phyloP scores from a whole-genome alignment of 2,888 invertebrate species.

The Brassicogethes aeneus region DNA sequence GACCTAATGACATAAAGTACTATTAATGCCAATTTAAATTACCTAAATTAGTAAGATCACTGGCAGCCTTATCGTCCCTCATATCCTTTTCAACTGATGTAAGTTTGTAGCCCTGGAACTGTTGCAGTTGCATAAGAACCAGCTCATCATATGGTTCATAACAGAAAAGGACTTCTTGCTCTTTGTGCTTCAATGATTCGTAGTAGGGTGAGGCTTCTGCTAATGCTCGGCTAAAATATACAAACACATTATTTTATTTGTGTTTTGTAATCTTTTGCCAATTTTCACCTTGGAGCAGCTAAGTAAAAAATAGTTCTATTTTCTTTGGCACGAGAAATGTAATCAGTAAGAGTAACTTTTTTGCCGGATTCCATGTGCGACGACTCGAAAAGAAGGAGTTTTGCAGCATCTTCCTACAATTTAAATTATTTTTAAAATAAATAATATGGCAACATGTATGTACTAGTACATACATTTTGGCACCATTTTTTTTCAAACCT shows the following conservation, averaged over 20 bases:
- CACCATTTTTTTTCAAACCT: no score
- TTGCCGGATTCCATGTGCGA: slow-evolving; percentile 64
- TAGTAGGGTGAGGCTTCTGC: slow-evolving; percentile 94
- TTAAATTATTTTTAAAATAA: no score
- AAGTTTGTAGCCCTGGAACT: slow-evolving; percentile 67
- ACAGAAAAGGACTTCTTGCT: slow-evolving; percentile 89
- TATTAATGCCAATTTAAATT: no score
- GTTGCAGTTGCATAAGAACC: slow-evolving; percentile 79
- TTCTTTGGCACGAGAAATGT: slow-evolving; percentile 58
- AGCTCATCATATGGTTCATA: slow-evolving; percentile 97
- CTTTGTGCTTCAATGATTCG: slow-evolving; percentile 80
- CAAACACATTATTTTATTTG: no score
- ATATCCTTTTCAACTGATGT: slow-evolving; percentile 92
- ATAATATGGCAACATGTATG: no score
- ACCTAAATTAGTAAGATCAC: slow-evolving; percentile 55
- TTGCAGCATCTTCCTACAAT: slow-evolving; percentile 78
- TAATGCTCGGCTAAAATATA: slow-evolving; percentile 64
- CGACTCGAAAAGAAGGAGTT: slow-evolving; percentile 86
- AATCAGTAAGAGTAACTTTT: slow-evolving; percentile 72
- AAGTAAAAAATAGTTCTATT: slow-evolving; percentile 87
- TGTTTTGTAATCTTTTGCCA: no score
- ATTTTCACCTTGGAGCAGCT: slow-evolving; percentile 75
- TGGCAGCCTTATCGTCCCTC: slow-evolving; percentile 57
- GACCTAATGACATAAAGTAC: no score
- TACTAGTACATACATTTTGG: no score